Evolutionary conservation across 2,113 vertebrate species (phyloP).

Genomic region (Hymenochirus boettgeri): DNA sequence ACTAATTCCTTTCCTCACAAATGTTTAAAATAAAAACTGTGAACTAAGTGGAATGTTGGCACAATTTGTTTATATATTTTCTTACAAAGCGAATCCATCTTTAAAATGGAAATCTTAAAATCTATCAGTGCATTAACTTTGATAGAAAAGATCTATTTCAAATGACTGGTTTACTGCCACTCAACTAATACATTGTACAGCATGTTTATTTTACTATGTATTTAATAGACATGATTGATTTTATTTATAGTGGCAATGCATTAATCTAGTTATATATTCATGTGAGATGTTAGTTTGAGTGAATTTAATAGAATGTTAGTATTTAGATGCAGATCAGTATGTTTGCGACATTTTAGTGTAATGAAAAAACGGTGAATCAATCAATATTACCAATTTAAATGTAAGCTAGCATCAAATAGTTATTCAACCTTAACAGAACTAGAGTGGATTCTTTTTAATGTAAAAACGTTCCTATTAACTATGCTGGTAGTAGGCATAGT

Average conservation of each 20-base stretch:
- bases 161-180: neutral
- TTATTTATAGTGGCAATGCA: neutral
- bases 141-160: too few species aligned
- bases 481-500: too few species aligned
- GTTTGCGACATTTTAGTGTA: neutral
- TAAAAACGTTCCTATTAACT: neutral
- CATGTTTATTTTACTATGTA: too few species aligned
- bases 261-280: neutral
- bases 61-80: too few species aligned
- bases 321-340: slow-evolving; percentile 1
- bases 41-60: too few species aligned
- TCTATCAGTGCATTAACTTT: too few species aligned
- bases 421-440: neutral
- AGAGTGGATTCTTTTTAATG: neutral
- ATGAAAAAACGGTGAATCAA: neutral
- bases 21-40: too few species aligned
- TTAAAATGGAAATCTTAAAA: too few species aligned
- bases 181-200: neutral
- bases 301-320: neutral
- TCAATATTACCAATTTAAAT: slow-evolving; percentile 5
- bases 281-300: neutral
- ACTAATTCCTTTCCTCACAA: too few species aligned
- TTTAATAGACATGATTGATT: slow-evolving; percentile 3
- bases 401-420: neutral
- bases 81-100: too few species aligned